phyloP scores from a whole-genome alignment of 2,113 vertebrate genomes.

The Bambusicola thoracicus region DNA sequence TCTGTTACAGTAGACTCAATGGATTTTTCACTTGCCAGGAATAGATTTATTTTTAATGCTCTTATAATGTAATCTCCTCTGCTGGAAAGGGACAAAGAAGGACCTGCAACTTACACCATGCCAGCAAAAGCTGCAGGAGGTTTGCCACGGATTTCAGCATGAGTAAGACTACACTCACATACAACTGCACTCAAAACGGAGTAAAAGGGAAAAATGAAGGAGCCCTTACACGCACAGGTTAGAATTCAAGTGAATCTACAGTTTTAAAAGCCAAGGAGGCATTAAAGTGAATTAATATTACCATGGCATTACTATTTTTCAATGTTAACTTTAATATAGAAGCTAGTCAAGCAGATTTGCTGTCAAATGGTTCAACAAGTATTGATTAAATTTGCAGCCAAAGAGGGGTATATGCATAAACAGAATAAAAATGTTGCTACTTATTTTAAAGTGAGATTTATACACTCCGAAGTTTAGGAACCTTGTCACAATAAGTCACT shows the following conservation, averaged over 20 bases:
- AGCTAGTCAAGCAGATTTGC: not conserved
- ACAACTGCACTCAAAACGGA: not conserved
- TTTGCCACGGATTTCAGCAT: not conserved
- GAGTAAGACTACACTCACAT: not conserved
- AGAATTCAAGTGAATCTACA: not conserved
- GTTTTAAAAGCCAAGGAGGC: not conserved
- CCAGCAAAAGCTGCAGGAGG: not conserved
- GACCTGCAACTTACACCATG: not conserved
- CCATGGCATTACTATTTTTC: not conserved
- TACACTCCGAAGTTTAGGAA: not conserved
- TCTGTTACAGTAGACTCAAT: not conserved
- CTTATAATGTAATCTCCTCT: not conserved
- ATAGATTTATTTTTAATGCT: not conserved
- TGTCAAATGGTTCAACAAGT: not conserved
- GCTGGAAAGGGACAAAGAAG: not conserved
- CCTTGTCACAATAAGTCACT: slow-evolving; percentile 17
- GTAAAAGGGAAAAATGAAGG: not conserved
- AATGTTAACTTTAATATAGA: not conserved
- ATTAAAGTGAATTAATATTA: not conserved
- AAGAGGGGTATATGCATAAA: not conserved
- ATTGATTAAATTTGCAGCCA: not conserved
- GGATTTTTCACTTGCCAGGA: not conserved
- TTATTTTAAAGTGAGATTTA: slow-evolving; percentile 54
- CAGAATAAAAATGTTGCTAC: slow-evolving; percentile 29
- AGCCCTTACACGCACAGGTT: not conserved